Conservation (phyloP, 2,113 vertebrate genomes). For the Cricetomys ansorgei region DNA sequence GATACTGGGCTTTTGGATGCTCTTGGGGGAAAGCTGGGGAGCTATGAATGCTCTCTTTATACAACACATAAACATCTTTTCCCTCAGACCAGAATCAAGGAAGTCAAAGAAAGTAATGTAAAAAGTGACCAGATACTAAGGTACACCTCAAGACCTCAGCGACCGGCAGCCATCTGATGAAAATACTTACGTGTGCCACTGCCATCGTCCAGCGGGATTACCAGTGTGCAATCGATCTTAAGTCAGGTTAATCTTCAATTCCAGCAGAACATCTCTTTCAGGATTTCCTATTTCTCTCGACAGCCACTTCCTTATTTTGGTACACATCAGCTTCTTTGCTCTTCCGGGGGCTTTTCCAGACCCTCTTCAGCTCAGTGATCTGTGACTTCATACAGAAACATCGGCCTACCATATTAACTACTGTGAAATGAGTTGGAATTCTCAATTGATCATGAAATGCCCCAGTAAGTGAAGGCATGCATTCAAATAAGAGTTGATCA, state of each 20-base stretch:
- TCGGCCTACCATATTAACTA: conserved; percentile 24
- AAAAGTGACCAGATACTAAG: neutral
- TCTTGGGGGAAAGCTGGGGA: neutral
- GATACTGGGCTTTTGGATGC: neutral
- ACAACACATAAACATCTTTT: neutral
- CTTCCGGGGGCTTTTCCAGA: neutral
- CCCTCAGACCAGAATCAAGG: neutral
- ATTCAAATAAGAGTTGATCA: neutral
- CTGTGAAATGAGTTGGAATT: conserved; percentile 49
- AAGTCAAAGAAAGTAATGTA: neutral
- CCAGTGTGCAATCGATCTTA: too few relatives aligned
- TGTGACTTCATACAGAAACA: conserved; percentile 47
- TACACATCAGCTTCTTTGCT: neutral
- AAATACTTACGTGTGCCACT: neutral
- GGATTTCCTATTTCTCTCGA: conserved; percentile 27
- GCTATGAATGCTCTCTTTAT: neutral
- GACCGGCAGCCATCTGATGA: neutral
- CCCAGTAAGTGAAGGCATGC: neutral
- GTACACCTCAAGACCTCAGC: neutral
- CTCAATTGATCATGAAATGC: neutral
- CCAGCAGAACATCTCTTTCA: neutral
- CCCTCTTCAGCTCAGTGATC: conserved; percentile 40
- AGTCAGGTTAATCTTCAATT: conserved; percentile 10
- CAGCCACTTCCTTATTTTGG: neutral
- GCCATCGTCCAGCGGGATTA: neutral